Conservation (phyloP, 2,797 vertebrate species). For the Echeneis naucrates region DNA sequence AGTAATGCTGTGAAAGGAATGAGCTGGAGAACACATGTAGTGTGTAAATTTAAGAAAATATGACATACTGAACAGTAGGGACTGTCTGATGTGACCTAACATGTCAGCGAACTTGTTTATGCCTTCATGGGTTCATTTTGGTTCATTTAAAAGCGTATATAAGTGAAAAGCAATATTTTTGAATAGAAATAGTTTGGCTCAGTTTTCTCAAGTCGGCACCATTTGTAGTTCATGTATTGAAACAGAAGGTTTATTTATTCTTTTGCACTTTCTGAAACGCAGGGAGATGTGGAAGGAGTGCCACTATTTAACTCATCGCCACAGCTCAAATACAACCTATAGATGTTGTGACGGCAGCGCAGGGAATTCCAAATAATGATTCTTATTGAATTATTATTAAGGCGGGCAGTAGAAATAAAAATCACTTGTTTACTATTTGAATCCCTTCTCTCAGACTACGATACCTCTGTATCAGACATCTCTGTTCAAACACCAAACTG, state of each 20-base stretch:
- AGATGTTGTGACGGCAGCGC: conserved; percentile 45
- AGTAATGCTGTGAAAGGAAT: background rate
- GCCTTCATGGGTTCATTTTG: background rate
- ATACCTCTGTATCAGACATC: conserved; percentile 10
- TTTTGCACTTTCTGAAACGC: background rate
- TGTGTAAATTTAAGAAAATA: background rate
- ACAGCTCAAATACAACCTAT: conserved; percentile 15
- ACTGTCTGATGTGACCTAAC: background rate
- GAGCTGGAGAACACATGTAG: background rate
- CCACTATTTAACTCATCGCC: conserved; percentile 8
- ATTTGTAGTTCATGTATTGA: too few species aligned
- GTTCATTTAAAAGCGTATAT: background rate
- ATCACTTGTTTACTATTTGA: conserved; percentile 63
- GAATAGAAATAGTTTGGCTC: too few species aligned
- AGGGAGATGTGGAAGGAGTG: conserved; percentile 1
- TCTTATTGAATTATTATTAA: conserved; percentile 65
- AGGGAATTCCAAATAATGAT: conserved; percentile 46
- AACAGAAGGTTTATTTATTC: too few species aligned
- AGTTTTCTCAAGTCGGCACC: background rate
- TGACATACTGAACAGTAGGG: background rate
- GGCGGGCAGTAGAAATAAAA: conserved; percentile 62
- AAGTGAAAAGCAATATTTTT: background rate
- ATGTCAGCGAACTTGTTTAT: background rate
- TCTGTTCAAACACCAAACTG: conserved; percentile 34
- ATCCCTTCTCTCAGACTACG: conserved; percentile 14